phyloP scores from a whole-genome alignment of 2,113 vertebrate genomes.

The Phoxinus phoxinus region DNA sequence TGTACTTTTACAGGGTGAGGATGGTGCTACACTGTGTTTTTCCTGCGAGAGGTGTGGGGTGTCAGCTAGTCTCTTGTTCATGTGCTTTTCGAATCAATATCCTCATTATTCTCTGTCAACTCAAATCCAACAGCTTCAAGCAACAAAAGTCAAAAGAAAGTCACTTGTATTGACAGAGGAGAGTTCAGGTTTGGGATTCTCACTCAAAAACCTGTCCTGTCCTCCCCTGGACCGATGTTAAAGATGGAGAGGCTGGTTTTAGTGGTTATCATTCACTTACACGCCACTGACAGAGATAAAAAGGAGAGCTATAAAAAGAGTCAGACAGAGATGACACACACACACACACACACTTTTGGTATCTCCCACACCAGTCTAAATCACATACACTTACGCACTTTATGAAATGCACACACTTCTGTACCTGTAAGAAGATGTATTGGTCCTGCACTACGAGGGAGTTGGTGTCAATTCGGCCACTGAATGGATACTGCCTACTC shows the following conservation, averaged over 20 bases:
- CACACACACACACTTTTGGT: neutral
- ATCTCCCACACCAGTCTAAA: neutral
- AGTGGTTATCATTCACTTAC: constrained; percentile 38
- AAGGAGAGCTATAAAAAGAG: constrained; percentile 41
- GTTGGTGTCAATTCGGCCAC: constrained; percentile 87
- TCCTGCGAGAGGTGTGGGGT: constrained; percentile 73
- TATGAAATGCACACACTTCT: constrained; percentile 50
- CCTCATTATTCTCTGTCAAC: constrained; percentile 83
- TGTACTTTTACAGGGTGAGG: constrained; percentile 73
- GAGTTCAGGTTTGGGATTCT: constrained; percentile 65
- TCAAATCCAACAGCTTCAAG: constrained; percentile 78
- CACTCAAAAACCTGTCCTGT: constrained; percentile 62
- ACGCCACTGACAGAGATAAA: constrained; percentile 38
- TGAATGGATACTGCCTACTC: constrained; percentile 85
- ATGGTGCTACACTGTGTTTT: constrained; percentile 70
- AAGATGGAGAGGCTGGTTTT: constrained; percentile 26
- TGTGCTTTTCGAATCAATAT: constrained; percentile 77
- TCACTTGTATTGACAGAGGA: constrained; percentile 66
- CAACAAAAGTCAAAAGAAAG: constrained; percentile 80
- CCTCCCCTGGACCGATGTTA: constrained; percentile 45
- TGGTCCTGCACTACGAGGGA: constrained; percentile 96
- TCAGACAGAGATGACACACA: constrained; percentile 23
- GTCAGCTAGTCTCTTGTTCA: constrained; percentile 78
- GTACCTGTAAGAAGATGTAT: constrained; percentile 95
- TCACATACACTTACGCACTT: neutral